Evolutionary conservation across 2,113 vertebrate species (phyloP), one percentile per base, ranked within the genome.

Genomic region (Anthoscopus minutus): DNA sequence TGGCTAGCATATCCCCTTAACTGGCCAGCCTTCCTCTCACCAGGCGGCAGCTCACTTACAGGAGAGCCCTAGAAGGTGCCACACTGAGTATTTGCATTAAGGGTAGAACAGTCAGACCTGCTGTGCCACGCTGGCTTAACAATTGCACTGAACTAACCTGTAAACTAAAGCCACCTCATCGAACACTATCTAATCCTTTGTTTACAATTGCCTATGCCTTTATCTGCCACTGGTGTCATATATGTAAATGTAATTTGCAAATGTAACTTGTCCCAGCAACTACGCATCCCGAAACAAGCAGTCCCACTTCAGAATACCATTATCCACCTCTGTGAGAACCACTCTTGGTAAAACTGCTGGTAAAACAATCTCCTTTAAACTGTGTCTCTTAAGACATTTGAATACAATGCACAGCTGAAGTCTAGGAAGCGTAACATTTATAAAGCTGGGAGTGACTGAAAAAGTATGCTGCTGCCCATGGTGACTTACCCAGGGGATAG

Each of bases 31-130:
- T 12, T 17, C 28, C 31, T 37, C 62, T 60, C 69, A 11, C 8
- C 38, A 37, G 19, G 40, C 6, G 4, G 47, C 51, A 48, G 35
- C 60, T 53, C 2, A 0, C n/a, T 42, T 17, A 3, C 16, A 23
- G 48, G 40, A 51, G 28, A 23, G 74, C 23, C 23, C 5, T 1
- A 0, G 1, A 45, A 4, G 3, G 4, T 9, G 44, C 24, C 45
- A 58, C 44, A 23, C 28, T 0, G 1, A 20, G 28, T 4, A 7
- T 8, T 31, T 27, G 38, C 1, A 0, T 22, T n/a, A 38, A 35
- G 60, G 44, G 60, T 67, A 47, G 47, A 45, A 19, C 15, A 18
- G 24, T 3, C 6, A 5, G 35, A 73, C 25, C 23, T 2, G 4
- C 8, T 27, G 23, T 1, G 35, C 45, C 20, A 45, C 16, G 3